phyloP scores from a whole-genome alignment of 2,888 invertebrate species.

The Lathronympha strigana region DNA sequence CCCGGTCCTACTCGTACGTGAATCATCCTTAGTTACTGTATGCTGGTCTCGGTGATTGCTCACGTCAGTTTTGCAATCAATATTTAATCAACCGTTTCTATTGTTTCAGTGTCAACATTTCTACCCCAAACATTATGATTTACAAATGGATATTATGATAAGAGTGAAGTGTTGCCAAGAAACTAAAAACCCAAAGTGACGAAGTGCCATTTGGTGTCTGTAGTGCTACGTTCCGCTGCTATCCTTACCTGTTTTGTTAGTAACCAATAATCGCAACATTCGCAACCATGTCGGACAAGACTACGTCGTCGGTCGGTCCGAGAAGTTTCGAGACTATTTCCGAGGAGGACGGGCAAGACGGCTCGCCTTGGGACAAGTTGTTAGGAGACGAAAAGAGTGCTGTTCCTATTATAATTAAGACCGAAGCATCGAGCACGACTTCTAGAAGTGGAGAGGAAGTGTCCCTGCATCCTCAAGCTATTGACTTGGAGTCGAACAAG shows the following conservation, averaged over 20 bases:
- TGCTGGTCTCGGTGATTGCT: no score
- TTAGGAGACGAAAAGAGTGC: slow-evolving; percentile 74
- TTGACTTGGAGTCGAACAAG: slow-evolving; percentile 71
- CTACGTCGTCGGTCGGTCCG: slow-evolving; percentile 77
- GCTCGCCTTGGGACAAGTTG: slow-evolving; percentile 80
- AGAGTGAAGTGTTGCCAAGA: slow-evolving; percentile 84
- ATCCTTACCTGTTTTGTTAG: slow-evolving; percentile 52
- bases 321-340: slow-evolving; percentile 82
- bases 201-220: slow-evolving; percentile 81
- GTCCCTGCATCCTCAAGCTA: slow-evolving; percentile 60
- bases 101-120: slow-evolving; percentile 84
- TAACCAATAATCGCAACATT: slow-evolving; percentile 46
- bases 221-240: slow-evolving; percentile 76
- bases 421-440: slow-evolving; percentile 74
- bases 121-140: slow-evolving; percentile 84
- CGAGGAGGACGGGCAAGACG: slow-evolving; percentile 70
- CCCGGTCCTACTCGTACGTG: no score
- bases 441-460: slow-evolving; percentile 68
- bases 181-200: slow-evolving; percentile 84
- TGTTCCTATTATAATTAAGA: slow-evolving; percentile 79
- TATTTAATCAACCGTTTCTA: slow-evolving; percentile 49
- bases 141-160: slow-evolving; percentile 85
- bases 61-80: no score
- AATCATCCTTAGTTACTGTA: no score
- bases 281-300: slow-evolving; percentile 75